Percentiles rank a stretch among this genome's conserved stretches.
These are phyloP conservation scores for Pangasianodon hypophthalmus DNA, from an alignment of 2,113 vertebrate genomes.

Conservation along the genomic window DNA sequence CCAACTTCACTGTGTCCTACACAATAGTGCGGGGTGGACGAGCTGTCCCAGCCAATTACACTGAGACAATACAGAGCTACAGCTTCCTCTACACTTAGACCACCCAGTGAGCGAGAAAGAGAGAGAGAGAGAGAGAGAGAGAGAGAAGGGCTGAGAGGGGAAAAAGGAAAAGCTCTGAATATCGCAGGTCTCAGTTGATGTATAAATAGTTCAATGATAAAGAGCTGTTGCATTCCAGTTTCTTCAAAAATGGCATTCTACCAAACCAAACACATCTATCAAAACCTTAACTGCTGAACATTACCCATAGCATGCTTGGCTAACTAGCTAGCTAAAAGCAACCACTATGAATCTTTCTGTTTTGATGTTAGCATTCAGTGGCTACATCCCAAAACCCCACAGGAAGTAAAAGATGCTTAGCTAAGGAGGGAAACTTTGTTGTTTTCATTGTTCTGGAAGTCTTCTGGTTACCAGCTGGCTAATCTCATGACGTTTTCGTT, in stretches of 20 bases:
- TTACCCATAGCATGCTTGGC: not conserved
- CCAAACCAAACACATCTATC: not conserved
- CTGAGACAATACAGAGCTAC: conserved; percentile 41
- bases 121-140: not conserved
- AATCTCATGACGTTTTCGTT: not conserved
- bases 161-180: not conserved
- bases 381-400: not conserved
- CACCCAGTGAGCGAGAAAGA: conserved; percentile 10
- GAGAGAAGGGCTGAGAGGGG: not conserved
- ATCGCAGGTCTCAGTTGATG: not conserved
- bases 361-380: not conserved
- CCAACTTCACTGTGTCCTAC: conserved; percentile 16
- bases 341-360: not conserved
- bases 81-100: conserved; percentile 29
- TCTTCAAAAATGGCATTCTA: not conserved
- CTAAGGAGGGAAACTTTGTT: not conserved
- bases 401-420: not conserved
- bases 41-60: conserved; percentile 47
- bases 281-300: not conserved
- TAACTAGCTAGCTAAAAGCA: not conserved
- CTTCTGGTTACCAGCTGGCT: not conserved
- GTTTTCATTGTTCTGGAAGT: not conserved
- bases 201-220: not conserved
- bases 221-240: not conserved
- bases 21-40: conserved; percentile 39